Evolutionary conservation across 53 echinoderm and acorn worm genomes (phyloP).

Genomic region (Arbacia lixula): DNA sequence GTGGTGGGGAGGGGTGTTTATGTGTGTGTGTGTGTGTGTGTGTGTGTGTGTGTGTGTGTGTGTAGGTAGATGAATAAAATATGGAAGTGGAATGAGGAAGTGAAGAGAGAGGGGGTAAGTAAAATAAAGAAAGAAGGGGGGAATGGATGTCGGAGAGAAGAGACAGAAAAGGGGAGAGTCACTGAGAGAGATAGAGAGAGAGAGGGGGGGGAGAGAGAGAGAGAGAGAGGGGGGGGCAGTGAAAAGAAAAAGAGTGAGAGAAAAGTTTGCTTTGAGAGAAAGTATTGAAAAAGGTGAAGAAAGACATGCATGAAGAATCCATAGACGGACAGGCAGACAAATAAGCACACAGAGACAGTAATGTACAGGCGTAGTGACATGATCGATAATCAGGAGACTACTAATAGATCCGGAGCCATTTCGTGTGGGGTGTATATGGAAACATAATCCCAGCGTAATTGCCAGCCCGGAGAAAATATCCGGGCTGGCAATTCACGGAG

Average conservation of each 20-base stretch:
- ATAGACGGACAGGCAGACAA: neutral
- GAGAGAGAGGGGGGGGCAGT: neutral
- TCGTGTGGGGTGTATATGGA: neutral
- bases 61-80: neutral
- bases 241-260: neutral
- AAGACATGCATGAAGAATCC: neutral
- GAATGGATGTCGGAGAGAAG: neutral
- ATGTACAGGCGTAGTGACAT: neutral
- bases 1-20: too few relatives aligned
- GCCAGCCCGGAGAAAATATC: too few relatives aligned
- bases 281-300: neutral
- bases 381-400: neutral
- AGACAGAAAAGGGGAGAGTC: neutral
- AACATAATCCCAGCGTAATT: too few relatives aligned
- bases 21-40: neutral
- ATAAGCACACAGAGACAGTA: neutral
- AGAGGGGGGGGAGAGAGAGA: neutral
- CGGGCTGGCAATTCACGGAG: too few relatives aligned
- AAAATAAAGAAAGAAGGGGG: neutral
- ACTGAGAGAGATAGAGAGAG: neutral
- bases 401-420: neutral
- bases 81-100: neutral
- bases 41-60: neutral
- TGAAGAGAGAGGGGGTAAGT: neutral
- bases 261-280: neutral